Percentiles rank a stretch among this genome's conserved stretches.
Evolutionary conservation across 2,888 invertebrate genomes (phyloP).

Genomic region (Ommatoiulus sabulosus): DNA sequence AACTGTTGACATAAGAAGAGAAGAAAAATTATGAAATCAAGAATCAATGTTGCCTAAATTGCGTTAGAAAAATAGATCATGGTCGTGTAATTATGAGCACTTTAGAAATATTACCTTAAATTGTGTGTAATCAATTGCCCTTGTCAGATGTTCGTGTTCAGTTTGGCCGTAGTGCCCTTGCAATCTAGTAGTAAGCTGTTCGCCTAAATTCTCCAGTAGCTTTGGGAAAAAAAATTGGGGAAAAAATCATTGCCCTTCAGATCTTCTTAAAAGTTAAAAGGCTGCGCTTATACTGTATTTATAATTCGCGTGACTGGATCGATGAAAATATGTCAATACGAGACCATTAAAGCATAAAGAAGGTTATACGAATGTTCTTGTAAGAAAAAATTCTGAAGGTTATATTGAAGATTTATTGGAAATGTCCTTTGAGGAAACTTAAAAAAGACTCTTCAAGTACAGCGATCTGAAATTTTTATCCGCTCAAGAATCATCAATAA

Average conservation of each 20-base stretch:
- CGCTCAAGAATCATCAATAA: too few relatives aligned
- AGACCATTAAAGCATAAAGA: too few relatives aligned
- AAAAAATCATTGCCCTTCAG: constrained; percentile 14
- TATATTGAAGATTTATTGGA: too few relatives aligned
- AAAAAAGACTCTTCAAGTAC: too few relatives aligned
- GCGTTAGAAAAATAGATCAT: background rate
- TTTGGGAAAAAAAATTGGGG: constrained; percentile 42
- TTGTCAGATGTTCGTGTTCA: constrained; percentile 67
- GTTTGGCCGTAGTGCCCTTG: constrained; percentile 67
- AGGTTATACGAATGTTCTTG: too few relatives aligned
- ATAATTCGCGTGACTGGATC: too few relatives aligned
- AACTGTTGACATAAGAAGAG: constrained; percentile 50
- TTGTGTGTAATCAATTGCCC: constrained; percentile 70
- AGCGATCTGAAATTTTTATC: too few relatives aligned
- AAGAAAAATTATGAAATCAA: background rate
- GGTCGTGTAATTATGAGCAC: background rate
- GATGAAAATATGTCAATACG: too few relatives aligned
- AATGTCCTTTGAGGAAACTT: too few relatives aligned
- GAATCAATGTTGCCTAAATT: background rate
- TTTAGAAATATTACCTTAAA: constrained; percentile 66
- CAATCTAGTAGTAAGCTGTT: constrained; percentile 66
- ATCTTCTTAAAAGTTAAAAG: background rate
- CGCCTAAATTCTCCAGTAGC: constrained; percentile 67
- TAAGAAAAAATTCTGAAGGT: too few relatives aligned
- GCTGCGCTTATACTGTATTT: too few relatives aligned